A percentile compares a stretch with the other conserved stretches of the same genome.
These are phyloP conservation scores for Tipula confusa DNA, from an alignment of 2,888 invertebrate species.

Conservation along the genomic window DNA sequence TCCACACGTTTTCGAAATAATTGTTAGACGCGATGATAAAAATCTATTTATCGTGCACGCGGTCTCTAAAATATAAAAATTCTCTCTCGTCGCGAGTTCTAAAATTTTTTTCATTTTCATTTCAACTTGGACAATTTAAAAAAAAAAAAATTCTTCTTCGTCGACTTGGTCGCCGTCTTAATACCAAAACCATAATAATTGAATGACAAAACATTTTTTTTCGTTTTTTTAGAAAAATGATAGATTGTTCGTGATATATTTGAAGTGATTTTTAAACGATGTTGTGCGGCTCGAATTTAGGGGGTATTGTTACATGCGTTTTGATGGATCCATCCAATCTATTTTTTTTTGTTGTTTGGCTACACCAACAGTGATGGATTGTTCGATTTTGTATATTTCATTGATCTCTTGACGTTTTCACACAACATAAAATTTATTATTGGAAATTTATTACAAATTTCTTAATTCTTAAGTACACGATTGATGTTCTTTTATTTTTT, in stretches of 20 bases:
- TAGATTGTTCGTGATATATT: not conserved
- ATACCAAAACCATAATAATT: not conserved
- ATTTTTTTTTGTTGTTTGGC: not conserved
- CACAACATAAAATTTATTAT: not conserved
- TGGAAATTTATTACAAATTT: not conserved
- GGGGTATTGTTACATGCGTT: not conserved
- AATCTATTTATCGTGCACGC: slow-evolving; percentile 15
- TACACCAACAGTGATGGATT: not conserved
- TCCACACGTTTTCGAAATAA: not conserved
- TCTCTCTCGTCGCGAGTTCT: not conserved
- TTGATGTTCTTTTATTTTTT: not conserved
- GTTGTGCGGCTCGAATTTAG: not conserved
- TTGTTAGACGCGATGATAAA: slow-evolving; percentile 25
- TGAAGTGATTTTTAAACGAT: slow-evolving; percentile 16
- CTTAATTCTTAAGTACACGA: slow-evolving; percentile 3
- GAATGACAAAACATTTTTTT: not conserved
- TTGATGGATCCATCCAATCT: not conserved
- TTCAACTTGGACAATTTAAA: not conserved
- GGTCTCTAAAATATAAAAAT: not conserved
- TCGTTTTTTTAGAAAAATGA: not conserved
- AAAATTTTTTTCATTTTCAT: not conserved
- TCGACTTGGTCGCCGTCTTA: not conserved
- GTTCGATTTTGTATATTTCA: not conserved
- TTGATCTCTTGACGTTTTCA: not conserved
- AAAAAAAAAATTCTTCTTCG: not conserved